Conservation (phyloP, 92 coral and sea anemone genomes). For the Actinernus sp. region DNA sequence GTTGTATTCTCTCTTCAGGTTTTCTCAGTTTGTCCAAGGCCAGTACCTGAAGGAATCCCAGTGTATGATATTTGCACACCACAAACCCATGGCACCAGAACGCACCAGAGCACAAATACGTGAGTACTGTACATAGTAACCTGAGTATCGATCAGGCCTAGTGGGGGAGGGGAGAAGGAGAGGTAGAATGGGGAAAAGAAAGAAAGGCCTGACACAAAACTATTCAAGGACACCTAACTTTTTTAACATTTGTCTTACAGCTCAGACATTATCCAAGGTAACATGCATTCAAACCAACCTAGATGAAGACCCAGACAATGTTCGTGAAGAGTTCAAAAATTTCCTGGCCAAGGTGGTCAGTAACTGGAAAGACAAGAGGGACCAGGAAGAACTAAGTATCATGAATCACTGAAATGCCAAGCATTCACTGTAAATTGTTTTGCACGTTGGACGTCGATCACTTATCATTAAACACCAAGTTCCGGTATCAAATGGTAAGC, state of each 20-base stretch:
- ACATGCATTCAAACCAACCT: slow-evolving; percentile 89
- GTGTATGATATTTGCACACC: slow-evolving; percentile 95
- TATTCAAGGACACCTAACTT: background rate
- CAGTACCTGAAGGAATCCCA: slow-evolving; percentile 91
- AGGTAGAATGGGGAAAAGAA: too few species aligned
- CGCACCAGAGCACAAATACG: slow-evolving; percentile 75
- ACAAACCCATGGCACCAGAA: slow-evolving; percentile 79
- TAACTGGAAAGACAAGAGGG: slow-evolving; percentile 97
- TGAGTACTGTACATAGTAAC: slow-evolving; percentile 40
- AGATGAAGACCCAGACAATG: slow-evolving; percentile 95
- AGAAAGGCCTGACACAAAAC: too few species aligned
- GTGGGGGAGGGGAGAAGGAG: too few species aligned
- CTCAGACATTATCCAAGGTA: slow-evolving; percentile 82
- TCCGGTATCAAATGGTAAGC: too few species aligned
- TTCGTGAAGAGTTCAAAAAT: slow-evolving; percentile 88
- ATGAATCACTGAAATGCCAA: slow-evolving; percentile 68
- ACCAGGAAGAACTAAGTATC: slow-evolving; percentile 97
- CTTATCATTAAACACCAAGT: too few species aligned
- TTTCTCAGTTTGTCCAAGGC: slow-evolving; percentile 90
- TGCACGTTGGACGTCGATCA: too few species aligned
- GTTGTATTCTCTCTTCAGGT: slow-evolving; percentile 53
- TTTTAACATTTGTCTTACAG: slow-evolving; percentile 30
- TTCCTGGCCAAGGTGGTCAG: slow-evolving; percentile 89
- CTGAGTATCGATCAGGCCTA: too few species aligned
- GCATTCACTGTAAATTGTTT: too few species aligned